Evolutionary conservation across 30 jellyfish, hydroid and myxozoan species (phyloP).

Genomic region (Pseudorhiza aurosa): DNA sequence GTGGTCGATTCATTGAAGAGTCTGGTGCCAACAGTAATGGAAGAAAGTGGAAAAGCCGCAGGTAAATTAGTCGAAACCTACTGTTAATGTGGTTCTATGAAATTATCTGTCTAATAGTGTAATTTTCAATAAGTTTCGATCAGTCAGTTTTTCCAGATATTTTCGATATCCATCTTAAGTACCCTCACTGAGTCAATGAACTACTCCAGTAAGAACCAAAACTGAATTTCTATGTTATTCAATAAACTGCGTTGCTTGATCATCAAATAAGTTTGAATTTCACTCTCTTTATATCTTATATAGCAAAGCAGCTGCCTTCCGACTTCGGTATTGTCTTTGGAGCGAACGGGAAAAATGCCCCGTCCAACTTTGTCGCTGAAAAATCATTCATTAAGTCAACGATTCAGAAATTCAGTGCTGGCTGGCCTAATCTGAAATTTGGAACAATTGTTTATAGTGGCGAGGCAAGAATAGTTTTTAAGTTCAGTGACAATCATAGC

Average conservation of each 20-base stretch:
- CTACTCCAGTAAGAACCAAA: too few relatives aligned
- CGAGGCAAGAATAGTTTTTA: constrained; percentile 27
- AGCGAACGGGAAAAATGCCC: constrained; percentile 25
- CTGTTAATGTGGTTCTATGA: too few relatives aligned
- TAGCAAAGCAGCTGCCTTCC: background rate
- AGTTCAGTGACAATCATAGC: constrained; percentile 16
- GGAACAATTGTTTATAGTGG: constrained; percentile 57
- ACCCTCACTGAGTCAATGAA: too few relatives aligned
- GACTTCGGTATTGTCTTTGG: constrained; percentile 60
- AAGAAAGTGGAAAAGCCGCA: constrained; percentile 22
- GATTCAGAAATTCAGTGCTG: constrained; percentile 9
- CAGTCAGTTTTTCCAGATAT: too few relatives aligned
- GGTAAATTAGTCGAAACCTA: too few relatives aligned
- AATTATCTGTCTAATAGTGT: too few relatives aligned
- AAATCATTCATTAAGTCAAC: constrained; percentile 13
- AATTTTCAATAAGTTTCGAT: too few relatives aligned
- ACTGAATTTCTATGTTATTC: too few relatives aligned
- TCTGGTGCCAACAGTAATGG: background rate
- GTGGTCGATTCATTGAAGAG: background rate
- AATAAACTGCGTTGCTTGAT: too few relatives aligned
- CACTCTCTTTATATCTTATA: background rate
- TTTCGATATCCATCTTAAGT: too few relatives aligned
- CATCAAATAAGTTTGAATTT: too few relatives aligned
- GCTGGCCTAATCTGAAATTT: background rate
- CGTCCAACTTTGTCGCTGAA: constrained; percentile 34